phyloP scores from a whole-genome alignment of 2,113 vertebrate species.

The Dicerorhinus sumatrensis region DNA sequence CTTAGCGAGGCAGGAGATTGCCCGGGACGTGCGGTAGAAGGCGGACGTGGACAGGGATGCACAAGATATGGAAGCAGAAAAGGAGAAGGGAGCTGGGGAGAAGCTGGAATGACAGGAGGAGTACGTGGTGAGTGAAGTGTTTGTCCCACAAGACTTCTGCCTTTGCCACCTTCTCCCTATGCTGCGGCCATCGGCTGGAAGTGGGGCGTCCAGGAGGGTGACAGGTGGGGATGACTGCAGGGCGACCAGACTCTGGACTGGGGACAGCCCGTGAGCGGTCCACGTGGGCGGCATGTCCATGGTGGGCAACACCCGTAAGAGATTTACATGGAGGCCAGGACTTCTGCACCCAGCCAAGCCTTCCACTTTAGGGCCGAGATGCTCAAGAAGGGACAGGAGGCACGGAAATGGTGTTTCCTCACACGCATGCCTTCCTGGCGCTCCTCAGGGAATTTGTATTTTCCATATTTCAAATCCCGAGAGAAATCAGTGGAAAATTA shows the following conservation, averaged over 20 bases:
- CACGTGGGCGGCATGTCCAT: not conserved
- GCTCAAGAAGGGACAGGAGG: not conserved
- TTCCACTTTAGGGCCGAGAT: not conserved
- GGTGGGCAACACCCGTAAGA: too few species aligned
- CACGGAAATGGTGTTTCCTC: not conserved
- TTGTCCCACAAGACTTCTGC: too few species aligned
- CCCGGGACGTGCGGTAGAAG: too few species aligned
- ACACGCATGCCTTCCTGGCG: not conserved
- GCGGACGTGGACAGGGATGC: too few species aligned
- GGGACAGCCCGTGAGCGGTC: not conserved
- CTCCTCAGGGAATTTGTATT: not conserved
- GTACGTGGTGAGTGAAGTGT: too few species aligned
- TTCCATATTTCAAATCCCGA: not conserved
- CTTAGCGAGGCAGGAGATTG: too few species aligned
- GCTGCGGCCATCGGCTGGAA: not conserved
- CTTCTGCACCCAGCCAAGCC: not conserved
- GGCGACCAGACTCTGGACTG: not conserved
- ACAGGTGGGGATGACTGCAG: not conserved
- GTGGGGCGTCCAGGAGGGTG: not conserved
- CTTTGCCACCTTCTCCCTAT: too few species aligned
- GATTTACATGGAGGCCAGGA: too few species aligned
- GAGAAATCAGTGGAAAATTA: not conserved
- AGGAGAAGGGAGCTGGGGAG: too few species aligned
- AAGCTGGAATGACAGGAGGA: too few species aligned
- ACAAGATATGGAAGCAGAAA: too few species aligned